Evolutionary conservation across 2,113 vertebrate genomes (phyloP).

Genomic region (Chaetodon auriga): DNA sequence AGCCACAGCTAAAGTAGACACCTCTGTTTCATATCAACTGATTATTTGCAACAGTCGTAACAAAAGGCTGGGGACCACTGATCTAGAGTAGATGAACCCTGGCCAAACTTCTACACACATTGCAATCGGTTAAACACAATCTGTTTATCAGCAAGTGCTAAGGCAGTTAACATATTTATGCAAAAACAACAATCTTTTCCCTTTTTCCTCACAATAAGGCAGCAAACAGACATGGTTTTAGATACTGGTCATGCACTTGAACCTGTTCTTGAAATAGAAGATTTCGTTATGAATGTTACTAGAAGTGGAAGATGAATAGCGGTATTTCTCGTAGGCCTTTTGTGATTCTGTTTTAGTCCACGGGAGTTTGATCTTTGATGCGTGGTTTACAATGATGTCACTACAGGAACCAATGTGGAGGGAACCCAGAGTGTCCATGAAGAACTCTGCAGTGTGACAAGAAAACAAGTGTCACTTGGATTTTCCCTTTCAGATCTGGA

Average conservation of each 20-base stretch:
- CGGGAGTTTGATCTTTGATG: conserved; percentile 91
- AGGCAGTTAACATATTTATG: not conserved
- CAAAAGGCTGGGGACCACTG: not conserved
- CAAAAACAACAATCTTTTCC: not conserved
- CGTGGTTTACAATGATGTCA: conserved; percentile 89
- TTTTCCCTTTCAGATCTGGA: not conserved
- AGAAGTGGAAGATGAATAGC: conserved; percentile 76
- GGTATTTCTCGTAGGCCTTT: conserved; percentile 87
- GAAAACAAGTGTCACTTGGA: not conserved
- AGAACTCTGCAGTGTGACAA: conserved; percentile 87
- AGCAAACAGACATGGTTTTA: conserved; percentile 59
- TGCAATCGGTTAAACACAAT: not conserved
- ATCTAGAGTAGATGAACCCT: not conserved
- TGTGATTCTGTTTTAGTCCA: conserved; percentile 84
- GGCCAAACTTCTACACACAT: too few species aligned
- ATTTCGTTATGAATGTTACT: conserved; percentile 67
- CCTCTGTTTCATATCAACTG: too few species aligned
- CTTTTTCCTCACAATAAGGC: not conserved
- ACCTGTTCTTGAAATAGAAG: conserved; percentile 91
- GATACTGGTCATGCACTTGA: conserved; percentile 89
- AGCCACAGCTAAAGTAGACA: too few species aligned
- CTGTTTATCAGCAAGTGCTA: not conserved
- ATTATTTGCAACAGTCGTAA: too few species aligned
- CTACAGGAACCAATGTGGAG: conserved; percentile 92
- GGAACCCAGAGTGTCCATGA: conserved; percentile 89